Evolutionary conservation across 2,888 invertebrate species (phyloP), one percentile per base, ranked within the genome.

Genomic region (Chaetogeoica ovagalla): DNA sequence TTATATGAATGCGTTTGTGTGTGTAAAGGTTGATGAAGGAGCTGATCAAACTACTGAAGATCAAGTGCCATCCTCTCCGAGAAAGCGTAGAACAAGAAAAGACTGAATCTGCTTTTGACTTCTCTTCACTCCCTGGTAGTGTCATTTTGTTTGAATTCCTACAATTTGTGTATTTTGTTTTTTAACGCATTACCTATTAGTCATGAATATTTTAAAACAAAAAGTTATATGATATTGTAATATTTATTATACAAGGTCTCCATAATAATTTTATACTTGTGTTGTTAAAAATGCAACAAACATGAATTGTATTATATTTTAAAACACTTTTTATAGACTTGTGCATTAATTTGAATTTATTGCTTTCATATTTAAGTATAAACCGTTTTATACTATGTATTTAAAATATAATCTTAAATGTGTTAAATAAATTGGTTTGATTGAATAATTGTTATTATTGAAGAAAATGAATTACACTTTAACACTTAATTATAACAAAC

Each of bases 21-120:
- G 43, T 43, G 6, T 19, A 52, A 73, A 81, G 48, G 82, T 65
- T 30, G 71, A 82, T 60, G 82, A 81, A n/a, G 81, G 75, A 37
- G 81, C 82, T 65, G 83, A 83, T 63, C 84, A 83, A 68, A 48
- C 66, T 48, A 66, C 21, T 48, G 68, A 65, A 71, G 72, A 76
- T 43, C 81, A 68, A 69, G 66, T 79, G 21, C 82, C 83, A 15
- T 81, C 83, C n/a, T 83, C 83, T 17, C 84, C 83, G 48, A 82
- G 83, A 69, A 83, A 84, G 81, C 84, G 84, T 59, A 83, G 82
- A 81, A 75, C 84, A 39, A 82, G 84, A 68, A 84, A 83, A 83
- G 85, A 85, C 82, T 85, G 84, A 84, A 72, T 75, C 69, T 81
- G 52, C 73, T 69, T 69, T 11, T 69, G 13, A 60, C 60, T 7